These are phyloP conservation scores for Speoplatyrhinus poulsoni DNA, from an alignment of 2,113 vertebrate genomes.

Conservation along the genomic window DNA sequence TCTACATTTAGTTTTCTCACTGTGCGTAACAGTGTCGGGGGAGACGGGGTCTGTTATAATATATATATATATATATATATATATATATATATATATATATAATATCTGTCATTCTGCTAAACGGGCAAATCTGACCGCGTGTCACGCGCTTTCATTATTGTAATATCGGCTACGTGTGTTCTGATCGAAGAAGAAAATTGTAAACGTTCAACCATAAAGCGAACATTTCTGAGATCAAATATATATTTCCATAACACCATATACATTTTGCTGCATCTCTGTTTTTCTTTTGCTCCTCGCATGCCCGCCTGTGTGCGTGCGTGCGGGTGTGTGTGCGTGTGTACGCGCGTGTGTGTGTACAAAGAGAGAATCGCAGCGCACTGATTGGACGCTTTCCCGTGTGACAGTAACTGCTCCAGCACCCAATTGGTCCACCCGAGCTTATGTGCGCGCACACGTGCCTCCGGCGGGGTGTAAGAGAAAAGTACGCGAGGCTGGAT, in stretches of 20 bases:
- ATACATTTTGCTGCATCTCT: background rate
- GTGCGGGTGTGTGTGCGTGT: background rate
- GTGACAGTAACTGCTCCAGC: constrained; percentile 70
- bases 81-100: too few species aligned
- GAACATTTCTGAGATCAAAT: background rate
- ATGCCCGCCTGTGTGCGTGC: background rate
- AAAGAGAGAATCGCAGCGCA: constrained; percentile 1
- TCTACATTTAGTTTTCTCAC: too few species aligned
- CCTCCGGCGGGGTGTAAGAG: constrained; percentile 84
- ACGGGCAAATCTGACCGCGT: too few species aligned
- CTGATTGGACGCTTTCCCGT: constrained; percentile 78
- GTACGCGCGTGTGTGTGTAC: background rate
- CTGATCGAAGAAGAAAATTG: too few species aligned
- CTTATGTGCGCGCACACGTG: constrained; percentile 87
- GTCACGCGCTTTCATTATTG: too few species aligned
- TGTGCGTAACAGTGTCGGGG: too few species aligned
- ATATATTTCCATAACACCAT: background rate
- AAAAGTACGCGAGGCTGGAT: constrained; percentile 65
- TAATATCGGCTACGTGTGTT: too few species aligned
- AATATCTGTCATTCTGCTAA: too few species aligned
- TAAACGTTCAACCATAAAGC: too few species aligned
- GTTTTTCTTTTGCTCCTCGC: background rate
- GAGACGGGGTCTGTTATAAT: too few species aligned
- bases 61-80: too few species aligned
- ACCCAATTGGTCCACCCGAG: constrained; percentile 80